Base-by-base conservation (phyloP, 2,113 vertebrate genomes). In the Butorides virescens region DNA sequence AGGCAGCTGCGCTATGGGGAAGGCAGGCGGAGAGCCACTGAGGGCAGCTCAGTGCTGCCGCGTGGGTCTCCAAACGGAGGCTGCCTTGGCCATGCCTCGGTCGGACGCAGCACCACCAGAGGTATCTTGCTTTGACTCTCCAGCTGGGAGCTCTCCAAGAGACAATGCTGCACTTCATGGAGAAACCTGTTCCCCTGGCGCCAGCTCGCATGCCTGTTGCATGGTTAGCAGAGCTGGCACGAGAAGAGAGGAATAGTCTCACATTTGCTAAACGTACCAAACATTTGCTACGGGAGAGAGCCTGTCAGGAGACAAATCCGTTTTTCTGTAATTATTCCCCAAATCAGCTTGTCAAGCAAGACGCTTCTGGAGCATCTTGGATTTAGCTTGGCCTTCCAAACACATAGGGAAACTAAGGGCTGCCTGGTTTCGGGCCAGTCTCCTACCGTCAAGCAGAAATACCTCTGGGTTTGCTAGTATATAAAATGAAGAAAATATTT, bases 231-330 rank as follows among this genome's bases (percentile, higher is more conserved):
- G 71, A 75, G 56, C 66, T 75, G 83, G 74, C 83, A 92, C 0
- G 0, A 58, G 79, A 59, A 88, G 36, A 88, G n/a, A 82, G 55
- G 46, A 65, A n/a, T 5, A 14, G 37, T 37, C 62, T 59, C 75
- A 36, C 4, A 2, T 86, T 76, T 68, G 53, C 81, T 68, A 78
- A 86, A 46, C 2, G 3, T 13, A 25, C 49, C 13, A 5, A 61
- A 71, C 1, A 0, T 82, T 74, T 10, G 0, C 50, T 70, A n/a
- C 0, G 0, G 42, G 30, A 74, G 36, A 52, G 5, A 58, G 53
- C 56, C 79, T 53, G 18, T 13, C 49, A 86, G 42, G n/a, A 83
- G 42, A 49, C 7, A 75, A 79, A 75, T 32, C 18, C 2, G 6
- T 66, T 90, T 44, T 77, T 46, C 74, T 78, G 34, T 44, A 58